Evolutionary conservation across 2,113 vertebrate genomes (phyloP).

Genomic region (Hepsetus odoe): DNA sequence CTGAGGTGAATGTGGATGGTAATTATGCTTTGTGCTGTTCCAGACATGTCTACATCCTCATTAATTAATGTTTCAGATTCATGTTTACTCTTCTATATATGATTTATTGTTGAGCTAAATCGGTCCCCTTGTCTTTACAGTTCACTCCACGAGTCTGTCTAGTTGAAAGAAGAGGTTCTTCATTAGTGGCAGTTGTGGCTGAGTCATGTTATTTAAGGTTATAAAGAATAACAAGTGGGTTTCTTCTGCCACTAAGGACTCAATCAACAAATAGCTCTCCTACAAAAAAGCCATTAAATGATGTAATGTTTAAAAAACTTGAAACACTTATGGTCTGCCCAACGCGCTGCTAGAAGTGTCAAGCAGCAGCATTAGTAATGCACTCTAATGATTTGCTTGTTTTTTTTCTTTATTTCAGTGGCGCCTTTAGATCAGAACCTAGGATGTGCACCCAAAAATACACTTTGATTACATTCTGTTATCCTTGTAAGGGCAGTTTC

Average conservation of each 20-base stretch:
- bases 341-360: conserved; percentile 44
- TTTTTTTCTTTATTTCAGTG: conserved; percentile 51
- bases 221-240: conserved; percentile 24
- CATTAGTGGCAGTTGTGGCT: conserved; percentile 25
- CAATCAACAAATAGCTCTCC: conserved; percentile 37
- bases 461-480: conserved; percentile 31
- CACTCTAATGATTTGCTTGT: conserved; percentile 52
- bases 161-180: conserved; percentile 23
- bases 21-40: conserved; percentile 20
- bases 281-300: conserved; percentile 23
- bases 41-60: conserved; percentile 1
- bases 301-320: conserved; percentile 31
- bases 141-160: not conserved
- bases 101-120: not conserved
- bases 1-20: not conserved
- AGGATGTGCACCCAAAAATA: conserved; percentile 25
- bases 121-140: not conserved
- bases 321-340: conserved; percentile 51
- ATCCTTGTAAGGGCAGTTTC: not conserved
- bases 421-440: conserved; percentile 47
- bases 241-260: conserved; percentile 18
- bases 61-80: conserved; percentile 8
- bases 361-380: conserved; percentile 62
- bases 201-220: conserved; percentile 21
- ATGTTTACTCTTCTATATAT: conserved; percentile 8